phyloP scores from a whole-genome alignment of 1,140 invertebrate genomes.

The Polypedilum vanderplanki region DNA sequence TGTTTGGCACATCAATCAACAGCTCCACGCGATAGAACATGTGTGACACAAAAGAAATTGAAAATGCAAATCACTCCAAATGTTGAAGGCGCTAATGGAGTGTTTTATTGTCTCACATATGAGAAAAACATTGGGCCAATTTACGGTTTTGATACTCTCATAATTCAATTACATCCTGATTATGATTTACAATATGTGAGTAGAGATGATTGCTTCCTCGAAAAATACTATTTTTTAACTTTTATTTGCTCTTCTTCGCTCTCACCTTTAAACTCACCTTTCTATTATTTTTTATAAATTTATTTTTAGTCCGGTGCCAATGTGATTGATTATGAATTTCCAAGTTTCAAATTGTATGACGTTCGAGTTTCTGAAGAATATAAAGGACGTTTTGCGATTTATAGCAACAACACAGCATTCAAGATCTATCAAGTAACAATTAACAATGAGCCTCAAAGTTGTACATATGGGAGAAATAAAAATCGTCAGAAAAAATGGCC shows the following conservation, averaged over 20 bases:
- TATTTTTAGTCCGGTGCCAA: neutral
- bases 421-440: constrained; percentile 8
- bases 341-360: neutral
- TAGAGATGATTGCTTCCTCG: neutral
- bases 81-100: neutral
- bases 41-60: neutral
- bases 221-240: neutral
- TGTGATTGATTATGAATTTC: constrained; percentile 4
- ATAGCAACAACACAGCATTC: neutral
- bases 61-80: neutral
- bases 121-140: neutral
- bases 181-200: constrained; percentile 14
- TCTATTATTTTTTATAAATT: neutral
- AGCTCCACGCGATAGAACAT: neutral
- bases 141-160: neutral
- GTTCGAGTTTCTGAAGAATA: neutral
- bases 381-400: neutral
- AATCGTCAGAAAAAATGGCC: neutral
- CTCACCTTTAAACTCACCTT: neutral
- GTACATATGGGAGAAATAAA: neutral
- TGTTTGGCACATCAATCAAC: neutral
- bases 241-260: neutral
- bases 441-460: neutral
- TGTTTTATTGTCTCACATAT: neutral
- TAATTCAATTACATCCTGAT: neutral